Evolutionary conservation across 2,888 invertebrate genomes (phyloP).

Genomic region (Cataglyphis altisquamis): DNA sequence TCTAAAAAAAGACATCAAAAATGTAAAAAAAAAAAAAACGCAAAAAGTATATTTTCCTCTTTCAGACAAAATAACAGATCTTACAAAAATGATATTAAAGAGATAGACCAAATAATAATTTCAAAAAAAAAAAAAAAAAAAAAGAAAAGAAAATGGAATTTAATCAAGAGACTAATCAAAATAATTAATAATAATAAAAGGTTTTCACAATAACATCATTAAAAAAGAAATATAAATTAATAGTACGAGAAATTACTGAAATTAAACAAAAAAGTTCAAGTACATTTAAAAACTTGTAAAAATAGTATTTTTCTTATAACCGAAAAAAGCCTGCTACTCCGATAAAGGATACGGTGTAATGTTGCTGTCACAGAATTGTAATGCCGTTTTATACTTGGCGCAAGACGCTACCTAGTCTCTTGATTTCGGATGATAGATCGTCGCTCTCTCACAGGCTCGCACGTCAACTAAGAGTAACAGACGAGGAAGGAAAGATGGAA

Average conservation of each 20-base stretch:
- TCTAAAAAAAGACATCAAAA: conserved; percentile 34
- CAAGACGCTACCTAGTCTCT: neutral
- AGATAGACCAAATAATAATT: neutral
- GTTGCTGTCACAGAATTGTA: neutral
- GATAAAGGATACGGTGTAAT: neutral
- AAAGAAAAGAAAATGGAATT: too few species aligned
- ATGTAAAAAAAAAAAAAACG: too few species aligned
- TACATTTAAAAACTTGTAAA: neutral
- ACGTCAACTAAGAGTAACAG: conserved; percentile 43
- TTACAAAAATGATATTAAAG: neutral
- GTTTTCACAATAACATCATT: neutral
- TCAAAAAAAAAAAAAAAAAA: too few species aligned
- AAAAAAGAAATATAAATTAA: neutral
- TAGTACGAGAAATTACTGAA: neutral
- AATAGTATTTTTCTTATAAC: neutral
- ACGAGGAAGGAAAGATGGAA: conserved; percentile 18
- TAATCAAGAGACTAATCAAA: neutral
- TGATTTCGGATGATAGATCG: conserved; percentile 75
- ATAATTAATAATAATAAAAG: neutral
- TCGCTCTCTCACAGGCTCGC: conserved; percentile 44
- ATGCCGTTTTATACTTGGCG: conserved; percentile 3
- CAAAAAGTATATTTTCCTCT: neutral
- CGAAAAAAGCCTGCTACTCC: neutral
- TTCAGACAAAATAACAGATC: neutral
- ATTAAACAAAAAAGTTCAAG: neutral